phyloP scores from a whole-genome alignment of 1,140 invertebrate species.

The Pseudachorutes palmiensis region DNA sequence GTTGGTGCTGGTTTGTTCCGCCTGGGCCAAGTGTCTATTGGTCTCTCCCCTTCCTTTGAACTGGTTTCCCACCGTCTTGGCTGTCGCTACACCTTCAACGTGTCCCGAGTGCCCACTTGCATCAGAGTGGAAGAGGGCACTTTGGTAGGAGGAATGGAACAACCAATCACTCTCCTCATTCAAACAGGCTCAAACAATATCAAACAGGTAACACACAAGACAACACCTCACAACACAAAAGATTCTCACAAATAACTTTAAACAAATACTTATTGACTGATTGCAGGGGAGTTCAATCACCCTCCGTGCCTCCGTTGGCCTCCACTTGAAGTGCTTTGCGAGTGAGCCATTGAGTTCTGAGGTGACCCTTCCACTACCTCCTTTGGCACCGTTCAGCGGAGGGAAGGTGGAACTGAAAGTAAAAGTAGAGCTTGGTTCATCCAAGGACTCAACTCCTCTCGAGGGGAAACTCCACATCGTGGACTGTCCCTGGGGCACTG shows the following conservation, averaged over 20 bases:
- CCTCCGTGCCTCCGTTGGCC: conserved; percentile 47
- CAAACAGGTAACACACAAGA: conserved; percentile 40
- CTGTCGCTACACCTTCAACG: conserved; percentile 29
- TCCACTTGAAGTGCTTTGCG: conserved; percentile 42
- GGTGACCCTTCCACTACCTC: conserved; percentile 54
- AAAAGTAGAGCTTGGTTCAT: conserved; percentile 61
- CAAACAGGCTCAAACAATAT: conserved; percentile 47
- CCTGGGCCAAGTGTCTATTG: conserved; percentile 43
- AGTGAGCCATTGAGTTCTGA: conserved; percentile 42
- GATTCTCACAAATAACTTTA: too few relatives aligned
- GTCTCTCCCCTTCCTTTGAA: conserved; percentile 30
- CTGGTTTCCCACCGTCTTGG: conserved; percentile 32
- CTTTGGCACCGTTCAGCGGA: conserved; percentile 61
- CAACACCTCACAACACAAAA: too few relatives aligned
- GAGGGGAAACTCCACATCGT: conserved; percentile 66
- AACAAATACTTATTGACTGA: too few relatives aligned
- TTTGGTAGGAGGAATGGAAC: conserved; percentile 48
- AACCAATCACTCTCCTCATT: conserved; percentile 45
- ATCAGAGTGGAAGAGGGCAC: conserved; percentile 45
- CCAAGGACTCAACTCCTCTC: conserved; percentile 54
- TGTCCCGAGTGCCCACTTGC: conserved; percentile 21
- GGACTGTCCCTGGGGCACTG: conserved; percentile 63
- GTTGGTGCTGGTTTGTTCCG: conserved; percentile 43
- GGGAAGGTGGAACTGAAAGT: conserved; percentile 55
- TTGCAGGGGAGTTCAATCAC: conserved; percentile 46